Evolutionary conservation across 2,113 vertebrate species (phyloP), one percentile per base, ranked within the genome.

Genomic region (Nesogale talazaci): DNA sequence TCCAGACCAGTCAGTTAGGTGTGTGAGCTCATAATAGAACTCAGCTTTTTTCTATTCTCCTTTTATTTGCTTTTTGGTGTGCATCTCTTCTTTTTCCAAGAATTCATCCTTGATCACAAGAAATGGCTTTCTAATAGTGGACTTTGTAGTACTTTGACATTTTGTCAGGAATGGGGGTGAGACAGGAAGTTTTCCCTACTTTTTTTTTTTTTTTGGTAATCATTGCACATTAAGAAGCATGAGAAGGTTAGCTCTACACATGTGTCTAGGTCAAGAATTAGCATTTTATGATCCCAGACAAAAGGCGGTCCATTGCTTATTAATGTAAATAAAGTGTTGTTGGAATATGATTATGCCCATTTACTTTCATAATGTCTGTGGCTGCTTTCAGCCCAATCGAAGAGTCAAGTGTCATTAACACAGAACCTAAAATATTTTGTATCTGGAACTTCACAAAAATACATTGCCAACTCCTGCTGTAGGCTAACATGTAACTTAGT

Each of bases 91-190:
- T 88, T 89, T 61, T 34, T 61, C 57, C 20, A 10, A 23, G 38
- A n/a, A 77, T 70, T 15, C 76, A 38, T 34, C 20, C 29, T 63
- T 82, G 20, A 61, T 61, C 67, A 56, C 65, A 88, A 67, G 25
- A 9, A 90, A 69, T 86, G 63, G n/a, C 56, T 92, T 69, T 38
- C 67, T 80, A 88, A 91, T 17, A 29, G 88, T 80, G 52, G 56
- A 72, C 70, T 74, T 42, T 65, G 75, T 34, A 25, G 6, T 31
- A 17, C 29, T 46, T 34, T 11, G 22, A 17, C n/a, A 65, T 6
- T 19, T 46, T 2, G 0, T n/a, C 23, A 22, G 36, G 23, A 16
- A 42, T 0, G 6, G 1, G 1, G 19, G 10, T 22, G 22, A 34
- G 86, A 0, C 0, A 40, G 2, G 3, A 65, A n/a, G 10, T 14